These are phyloP conservation scores for Meteorus cinctellus DNA, from an alignment of 2,888 invertebrate species.

Conservation along the genomic window DNA sequence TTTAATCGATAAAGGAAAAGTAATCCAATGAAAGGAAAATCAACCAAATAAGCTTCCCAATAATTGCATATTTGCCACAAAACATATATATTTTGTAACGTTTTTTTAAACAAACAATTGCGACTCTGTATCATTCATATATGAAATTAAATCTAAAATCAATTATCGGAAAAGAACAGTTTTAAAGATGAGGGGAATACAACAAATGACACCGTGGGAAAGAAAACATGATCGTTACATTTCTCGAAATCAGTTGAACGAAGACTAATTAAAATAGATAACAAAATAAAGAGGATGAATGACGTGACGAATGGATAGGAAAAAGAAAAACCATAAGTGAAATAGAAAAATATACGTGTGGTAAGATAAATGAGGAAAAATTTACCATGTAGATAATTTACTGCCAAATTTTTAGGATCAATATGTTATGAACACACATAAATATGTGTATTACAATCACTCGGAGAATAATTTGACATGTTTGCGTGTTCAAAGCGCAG, in stretches of 20 bases:
- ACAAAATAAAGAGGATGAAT: too few species aligned
- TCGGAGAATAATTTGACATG: neutral
- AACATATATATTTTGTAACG: constrained; percentile 8
- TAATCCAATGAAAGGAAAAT: neutral
- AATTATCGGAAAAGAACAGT: neutral
- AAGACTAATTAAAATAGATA: neutral
- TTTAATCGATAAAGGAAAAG: neutral
- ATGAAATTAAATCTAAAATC: neutral
- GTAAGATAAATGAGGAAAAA: too few species aligned
- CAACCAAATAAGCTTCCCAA: neutral
- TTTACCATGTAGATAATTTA: neutral
- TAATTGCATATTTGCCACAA: neutral
- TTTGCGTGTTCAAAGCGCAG: neutral
- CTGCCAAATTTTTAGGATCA: neutral
- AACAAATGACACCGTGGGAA: neutral
- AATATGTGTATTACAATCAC: neutral
- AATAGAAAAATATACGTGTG: too few species aligned
- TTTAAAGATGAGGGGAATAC: neutral
- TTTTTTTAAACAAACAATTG: neutral
- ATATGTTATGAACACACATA: neutral
- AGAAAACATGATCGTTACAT: too few species aligned
- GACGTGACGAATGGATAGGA: too few species aligned
- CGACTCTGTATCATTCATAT: neutral
- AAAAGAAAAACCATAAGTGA: too few species aligned
- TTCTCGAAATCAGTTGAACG: too few species aligned